A percentile compares a stretch with the other conserved stretches of the same genome.
These are phyloP conservation scores for Hypanus sabinus DNA, from an alignment of 2,113 vertebrate species.

Conservation along the genomic window DNA sequence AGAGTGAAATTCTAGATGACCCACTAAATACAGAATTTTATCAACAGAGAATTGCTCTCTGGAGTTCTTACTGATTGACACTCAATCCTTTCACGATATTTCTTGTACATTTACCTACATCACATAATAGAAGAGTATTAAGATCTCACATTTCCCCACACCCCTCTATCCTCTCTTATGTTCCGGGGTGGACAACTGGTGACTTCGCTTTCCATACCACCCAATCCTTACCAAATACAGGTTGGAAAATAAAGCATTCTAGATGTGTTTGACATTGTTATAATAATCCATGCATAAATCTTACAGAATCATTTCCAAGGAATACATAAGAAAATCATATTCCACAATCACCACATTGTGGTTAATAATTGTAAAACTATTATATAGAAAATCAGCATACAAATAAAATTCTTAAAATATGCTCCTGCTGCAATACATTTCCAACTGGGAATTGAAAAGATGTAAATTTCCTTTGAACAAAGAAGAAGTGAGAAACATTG, in stretches of 20 bases:
- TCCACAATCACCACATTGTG: not conserved
- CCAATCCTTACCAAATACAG: not conserved
- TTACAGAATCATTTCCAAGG: not conserved
- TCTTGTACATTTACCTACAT: not conserved
- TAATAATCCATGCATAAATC: not conserved
- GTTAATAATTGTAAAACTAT: not conserved
- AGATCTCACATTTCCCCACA: not conserved
- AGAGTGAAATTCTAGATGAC: not conserved
- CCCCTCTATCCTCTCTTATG: no score
- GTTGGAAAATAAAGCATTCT: not conserved
- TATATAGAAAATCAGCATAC: not conserved
- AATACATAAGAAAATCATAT: not conserved
- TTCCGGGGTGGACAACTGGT: not conserved
- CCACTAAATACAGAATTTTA: not conserved
- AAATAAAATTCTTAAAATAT: not conserved
- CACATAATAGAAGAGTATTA: not conserved
- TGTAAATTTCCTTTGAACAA: not conserved
- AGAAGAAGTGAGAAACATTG: slow-evolving; percentile 24
- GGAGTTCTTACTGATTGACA: not conserved
- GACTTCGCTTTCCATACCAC: not conserved
- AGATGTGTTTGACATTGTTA: not conserved
- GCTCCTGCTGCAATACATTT: not conserved
- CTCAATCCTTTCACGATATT: not conserved
- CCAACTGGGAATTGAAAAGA: not conserved
- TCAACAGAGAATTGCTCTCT: not conserved